Conservation (phyloP, 2,797 vertebrate species). For the Melanotaenia maccullochi region DNA sequence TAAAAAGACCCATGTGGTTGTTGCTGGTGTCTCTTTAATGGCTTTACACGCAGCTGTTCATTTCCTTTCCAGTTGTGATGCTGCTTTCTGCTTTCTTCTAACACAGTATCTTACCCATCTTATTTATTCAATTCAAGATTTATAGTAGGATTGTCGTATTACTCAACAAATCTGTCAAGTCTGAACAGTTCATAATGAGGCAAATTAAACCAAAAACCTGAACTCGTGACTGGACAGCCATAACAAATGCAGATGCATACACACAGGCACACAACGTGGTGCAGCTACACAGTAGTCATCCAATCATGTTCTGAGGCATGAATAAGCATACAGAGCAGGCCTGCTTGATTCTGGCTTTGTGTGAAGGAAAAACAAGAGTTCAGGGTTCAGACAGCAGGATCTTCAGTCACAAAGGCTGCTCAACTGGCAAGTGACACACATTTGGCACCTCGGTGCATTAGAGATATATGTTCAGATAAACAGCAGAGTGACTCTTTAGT, state of each 20-base stretch:
- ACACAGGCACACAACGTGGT: not conserved
- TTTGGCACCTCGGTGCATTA: not conserved
- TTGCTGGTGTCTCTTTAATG: not conserved
- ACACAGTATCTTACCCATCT: not conserved
- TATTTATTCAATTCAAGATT: not conserved
- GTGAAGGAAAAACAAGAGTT: not conserved
- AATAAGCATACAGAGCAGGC: not conserved
- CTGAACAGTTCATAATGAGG: not conserved
- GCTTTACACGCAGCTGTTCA: not conserved
- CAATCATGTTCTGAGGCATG: not conserved
- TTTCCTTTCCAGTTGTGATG: not conserved
- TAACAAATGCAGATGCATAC: not conserved
- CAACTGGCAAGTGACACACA: not conserved
- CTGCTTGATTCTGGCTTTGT: not conserved
- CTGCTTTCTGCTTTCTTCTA: not conserved
- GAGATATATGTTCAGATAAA: not conserved
- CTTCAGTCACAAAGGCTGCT: not conserved
- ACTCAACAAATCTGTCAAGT: not conserved
- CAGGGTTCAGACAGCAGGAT: not conserved
- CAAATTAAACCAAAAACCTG: not conserved
- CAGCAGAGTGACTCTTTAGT: not conserved
- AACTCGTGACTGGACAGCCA: not conserved
- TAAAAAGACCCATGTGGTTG: not conserved
- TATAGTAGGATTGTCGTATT: not conserved
- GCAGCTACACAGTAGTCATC: not conserved